Conservation (phyloP, 2,113 vertebrate genomes). For the Chamaetylas fuelleborni region DNA sequence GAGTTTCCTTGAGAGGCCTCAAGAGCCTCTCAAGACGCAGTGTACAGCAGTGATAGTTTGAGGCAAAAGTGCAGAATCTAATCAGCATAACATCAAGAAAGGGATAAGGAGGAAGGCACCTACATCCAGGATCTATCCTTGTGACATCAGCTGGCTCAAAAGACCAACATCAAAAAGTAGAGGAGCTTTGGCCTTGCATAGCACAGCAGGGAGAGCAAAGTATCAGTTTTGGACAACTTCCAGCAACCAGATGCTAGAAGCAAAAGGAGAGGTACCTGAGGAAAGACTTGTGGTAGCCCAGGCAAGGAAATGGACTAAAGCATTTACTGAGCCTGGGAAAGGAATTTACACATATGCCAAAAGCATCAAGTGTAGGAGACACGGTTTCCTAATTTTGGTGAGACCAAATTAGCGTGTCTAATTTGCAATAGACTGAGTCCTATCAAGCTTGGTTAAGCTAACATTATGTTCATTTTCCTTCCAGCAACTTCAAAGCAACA, state of each 20-base stretch:
- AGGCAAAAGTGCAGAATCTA: conserved; percentile 29
- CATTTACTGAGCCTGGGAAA: background rate
- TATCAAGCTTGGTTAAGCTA: background rate
- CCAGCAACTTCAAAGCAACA: conserved; percentile 33
- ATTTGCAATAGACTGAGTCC: background rate
- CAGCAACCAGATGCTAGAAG: conserved; percentile 15
- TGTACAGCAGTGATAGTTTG: conserved; percentile 21
- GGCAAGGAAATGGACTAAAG: background rate
- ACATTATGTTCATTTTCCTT: background rate
- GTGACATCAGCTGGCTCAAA: background rate
- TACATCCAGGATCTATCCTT: background rate
- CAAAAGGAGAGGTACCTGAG: conserved; percentile 26
- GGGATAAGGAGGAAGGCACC: conserved; percentile 39
- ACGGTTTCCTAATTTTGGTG: background rate
- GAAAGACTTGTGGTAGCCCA: background rate
- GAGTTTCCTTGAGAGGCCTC: background rate
- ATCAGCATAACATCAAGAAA: conserved; percentile 17
- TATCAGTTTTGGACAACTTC: background rate
- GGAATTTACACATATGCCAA: background rate
- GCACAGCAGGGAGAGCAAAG: background rate
- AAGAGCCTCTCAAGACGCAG: background rate
- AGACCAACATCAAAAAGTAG: background rate
- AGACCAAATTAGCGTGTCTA: conserved; percentile 18
- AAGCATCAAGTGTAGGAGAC: background rate
- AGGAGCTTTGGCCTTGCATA: conserved; percentile 24